Base-by-base conservation (phyloP, 2,113 vertebrate species). In the Rhinolophus sinicus region DNA sequence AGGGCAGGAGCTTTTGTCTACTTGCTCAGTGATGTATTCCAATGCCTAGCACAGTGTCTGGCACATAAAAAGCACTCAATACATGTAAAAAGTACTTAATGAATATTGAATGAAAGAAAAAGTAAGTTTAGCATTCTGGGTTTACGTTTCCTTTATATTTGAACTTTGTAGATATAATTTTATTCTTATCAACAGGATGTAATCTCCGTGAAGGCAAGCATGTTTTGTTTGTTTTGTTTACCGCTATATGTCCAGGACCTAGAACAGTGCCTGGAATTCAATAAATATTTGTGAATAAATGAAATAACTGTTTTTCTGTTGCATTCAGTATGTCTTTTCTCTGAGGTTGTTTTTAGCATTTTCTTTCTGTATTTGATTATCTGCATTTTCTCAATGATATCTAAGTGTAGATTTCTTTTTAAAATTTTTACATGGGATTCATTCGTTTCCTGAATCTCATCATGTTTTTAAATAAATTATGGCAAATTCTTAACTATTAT, bases 121-220 rank as follows among this genome's bases (percentile, higher is more conserved):
- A 81, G 30, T 94, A 38, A 83, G 54, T 85, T 95, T 86, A 90
- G 47, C 62, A 69, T 75, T 89, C 15, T 93, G 21, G 5, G 33
- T 81, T 90, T n/a, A 80, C 5, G 54, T 93, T 93, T 84, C 38
- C 56, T 80, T 89, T 54, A 60, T 75, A 28, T 81, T 73, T 90
- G 15, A 10, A 73, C 40, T 78, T 72, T 81, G 6, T 80, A 89
- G 52, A 69, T 69, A 76, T 62, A 76, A 91, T 92, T 94, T 13
- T 67, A 3, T 89, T 89, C 10, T 33, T 69, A 26, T 80, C 22
- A 84, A 19, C 24, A 72, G 56, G 5, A 35, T 40, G 3, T 90
- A 77, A 56, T 6, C 38, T 65, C 10, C 1, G 12, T 28, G n/a
- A 83, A 83, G 76, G 44, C 35, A 80, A 30, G 8, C 75, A 62